Conservation (phyloP, 2,888 invertebrate species). For the Alsophila aescularia region DNA sequence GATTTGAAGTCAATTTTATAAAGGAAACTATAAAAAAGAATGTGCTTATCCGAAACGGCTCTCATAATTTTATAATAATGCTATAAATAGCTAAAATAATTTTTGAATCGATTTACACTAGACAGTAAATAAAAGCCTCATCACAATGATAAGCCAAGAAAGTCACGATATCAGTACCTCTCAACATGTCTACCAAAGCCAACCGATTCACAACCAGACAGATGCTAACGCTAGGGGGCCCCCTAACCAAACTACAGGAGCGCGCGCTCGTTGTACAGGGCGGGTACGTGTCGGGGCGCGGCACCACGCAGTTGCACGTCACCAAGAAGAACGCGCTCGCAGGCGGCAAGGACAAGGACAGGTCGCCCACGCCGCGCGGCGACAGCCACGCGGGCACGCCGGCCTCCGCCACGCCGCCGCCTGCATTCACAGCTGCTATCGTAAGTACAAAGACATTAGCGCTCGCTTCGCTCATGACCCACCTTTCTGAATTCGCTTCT, state of each 20-base stretch:
- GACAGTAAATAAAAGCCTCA: background rate
- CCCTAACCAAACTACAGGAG: slow-evolving; percentile 86
- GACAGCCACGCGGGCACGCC: slow-evolving; percentile 56
- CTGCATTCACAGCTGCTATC: slow-evolving; percentile 58
- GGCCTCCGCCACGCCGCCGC: slow-evolving; percentile 63
- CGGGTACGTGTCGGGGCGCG: slow-evolving; percentile 86
- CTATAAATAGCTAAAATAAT: too few species aligned
- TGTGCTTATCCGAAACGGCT: too few species aligned
- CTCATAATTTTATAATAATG: too few species aligned
- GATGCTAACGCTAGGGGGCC: slow-evolving; percentile 75
- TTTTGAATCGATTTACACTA: too few species aligned
- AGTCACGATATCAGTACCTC: background rate
- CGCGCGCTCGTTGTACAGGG: slow-evolving; percentile 88
- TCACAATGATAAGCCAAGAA: background rate
- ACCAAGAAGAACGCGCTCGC: slow-evolving; percentile 90
- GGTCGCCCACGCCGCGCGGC: slow-evolving; percentile 59
- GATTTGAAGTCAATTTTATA: too few species aligned
- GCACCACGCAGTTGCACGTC: slow-evolving; percentile 87
- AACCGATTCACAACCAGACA: slow-evolving; percentile 63
- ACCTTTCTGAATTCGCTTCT: too few species aligned
- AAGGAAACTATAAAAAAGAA: too few species aligned
- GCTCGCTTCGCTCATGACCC: too few species aligned
- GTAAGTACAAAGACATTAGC: background rate
- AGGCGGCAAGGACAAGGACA: slow-evolving; percentile 76
- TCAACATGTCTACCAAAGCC: slow-evolving; percentile 47